Conservation (phyloP, 2,113 vertebrate genomes). For the Corythornis vintsioides region DNA sequence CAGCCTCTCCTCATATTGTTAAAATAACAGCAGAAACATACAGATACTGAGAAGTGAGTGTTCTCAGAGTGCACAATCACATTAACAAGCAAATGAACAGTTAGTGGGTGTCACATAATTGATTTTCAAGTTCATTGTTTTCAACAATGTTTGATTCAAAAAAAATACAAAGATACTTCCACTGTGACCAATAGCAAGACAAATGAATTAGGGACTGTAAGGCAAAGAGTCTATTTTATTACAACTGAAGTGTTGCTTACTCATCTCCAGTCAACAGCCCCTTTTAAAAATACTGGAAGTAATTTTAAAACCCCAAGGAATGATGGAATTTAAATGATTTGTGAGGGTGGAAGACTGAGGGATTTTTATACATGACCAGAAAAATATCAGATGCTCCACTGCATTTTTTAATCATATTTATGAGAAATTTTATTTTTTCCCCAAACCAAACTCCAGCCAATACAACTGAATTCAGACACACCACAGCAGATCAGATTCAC, state of each 20-base stretch:
- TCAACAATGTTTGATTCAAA: background rate
- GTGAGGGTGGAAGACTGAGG: background rate
- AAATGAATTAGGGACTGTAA: background rate
- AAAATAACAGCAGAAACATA: background rate
- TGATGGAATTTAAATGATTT: background rate
- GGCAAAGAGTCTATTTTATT: background rate
- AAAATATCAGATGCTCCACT: background rate
- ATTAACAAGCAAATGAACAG: background rate
- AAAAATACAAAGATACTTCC: background rate
- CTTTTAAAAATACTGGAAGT: slow-evolving; percentile 7
- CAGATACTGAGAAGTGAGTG: background rate
- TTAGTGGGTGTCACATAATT: background rate
- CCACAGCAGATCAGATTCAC: background rate
- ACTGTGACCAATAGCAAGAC: background rate
- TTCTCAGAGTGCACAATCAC: background rate
- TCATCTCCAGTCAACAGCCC: background rate
- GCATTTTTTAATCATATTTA: background rate
- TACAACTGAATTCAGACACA: background rate
- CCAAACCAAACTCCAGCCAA: background rate
- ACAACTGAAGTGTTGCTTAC: background rate
- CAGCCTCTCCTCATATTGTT: background rate
- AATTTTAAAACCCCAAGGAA: slow-evolving; percentile 9
- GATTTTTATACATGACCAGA: background rate
- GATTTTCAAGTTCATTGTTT: background rate
- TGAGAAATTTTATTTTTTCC: background rate